These are phyloP conservation scores for Rhopalosiphum nymphaeae DNA, from an alignment of 2,888 invertebrate species.

Conservation along the genomic window DNA sequence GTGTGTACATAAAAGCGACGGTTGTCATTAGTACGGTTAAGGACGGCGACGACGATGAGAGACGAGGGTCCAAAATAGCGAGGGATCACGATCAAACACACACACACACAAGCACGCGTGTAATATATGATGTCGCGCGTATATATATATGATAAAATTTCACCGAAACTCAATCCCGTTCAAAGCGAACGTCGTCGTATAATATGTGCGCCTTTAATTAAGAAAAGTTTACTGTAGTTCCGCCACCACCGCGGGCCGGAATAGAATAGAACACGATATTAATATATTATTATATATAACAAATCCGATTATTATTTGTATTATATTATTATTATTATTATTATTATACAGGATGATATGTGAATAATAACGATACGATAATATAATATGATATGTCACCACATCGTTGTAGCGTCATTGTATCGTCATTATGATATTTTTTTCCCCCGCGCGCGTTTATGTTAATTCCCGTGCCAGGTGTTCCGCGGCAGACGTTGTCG, in stretches of 20 bases:
- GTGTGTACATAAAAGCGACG: slow-evolving; percentile 37
- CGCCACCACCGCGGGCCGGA: background rate
- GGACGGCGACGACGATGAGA: slow-evolving; percentile 28
- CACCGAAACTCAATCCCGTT: slow-evolving; percentile 56
- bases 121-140: background rate
- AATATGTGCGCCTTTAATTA: slow-evolving; percentile 44
- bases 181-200: slow-evolving; percentile 46
- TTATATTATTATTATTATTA: background rate
- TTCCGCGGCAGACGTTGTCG: background rate
- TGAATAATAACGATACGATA: background rate
- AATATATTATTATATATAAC: slow-evolving; percentile 17
- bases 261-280: slow-evolving; percentile 14
- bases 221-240: slow-evolving; percentile 29
- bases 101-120: background rate
- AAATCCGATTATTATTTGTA: slow-evolving; percentile 43
- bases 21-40: slow-evolving; percentile 57
- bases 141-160: background rate
- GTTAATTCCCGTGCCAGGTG: background rate
- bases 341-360: background rate
- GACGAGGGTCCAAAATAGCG: slow-evolving; percentile 58
- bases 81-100: slow-evolving; percentile 50
- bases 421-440: background rate
- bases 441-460: background rate
- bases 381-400: background rate
- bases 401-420: background rate